Conservation (phyloP, 1,140 invertebrate species). For the Ceratina calcarata region DNA sequence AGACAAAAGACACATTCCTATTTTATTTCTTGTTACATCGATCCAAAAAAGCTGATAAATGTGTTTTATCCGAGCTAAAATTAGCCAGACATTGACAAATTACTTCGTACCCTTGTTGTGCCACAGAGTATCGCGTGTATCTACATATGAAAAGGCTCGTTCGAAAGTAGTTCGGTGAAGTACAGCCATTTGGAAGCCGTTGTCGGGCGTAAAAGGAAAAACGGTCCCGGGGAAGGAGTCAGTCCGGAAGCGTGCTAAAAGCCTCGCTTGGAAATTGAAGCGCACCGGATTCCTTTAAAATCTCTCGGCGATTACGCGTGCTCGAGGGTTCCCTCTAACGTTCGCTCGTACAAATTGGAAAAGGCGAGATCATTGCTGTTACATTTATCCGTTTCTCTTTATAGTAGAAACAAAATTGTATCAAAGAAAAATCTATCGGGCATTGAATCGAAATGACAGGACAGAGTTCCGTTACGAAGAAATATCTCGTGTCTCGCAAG, state of each 20-base stretch:
- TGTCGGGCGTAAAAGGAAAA: constrained; percentile 33
- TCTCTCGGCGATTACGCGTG: constrained; percentile 16
- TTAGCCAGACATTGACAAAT: constrained; percentile 24
- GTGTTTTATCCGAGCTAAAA: background rate
- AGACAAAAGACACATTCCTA: too few relatives aligned
- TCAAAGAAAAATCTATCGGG: too few relatives aligned
- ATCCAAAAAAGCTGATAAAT: background rate
- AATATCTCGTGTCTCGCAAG: background rate
- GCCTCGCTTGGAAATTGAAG: constrained; percentile 49
- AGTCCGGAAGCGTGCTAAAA: constrained; percentile 45
- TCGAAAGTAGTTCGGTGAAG: constrained; percentile 37
- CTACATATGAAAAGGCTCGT: constrained; percentile 10
- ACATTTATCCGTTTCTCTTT: background rate
- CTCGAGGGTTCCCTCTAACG: background rate
- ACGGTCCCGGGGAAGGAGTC: constrained; percentile 43
- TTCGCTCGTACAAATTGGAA: background rate
- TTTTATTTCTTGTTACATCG: too few relatives aligned
- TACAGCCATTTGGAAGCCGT: constrained; percentile 45
- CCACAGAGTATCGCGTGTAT: constrained; percentile 1
- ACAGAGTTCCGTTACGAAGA: too few relatives aligned
- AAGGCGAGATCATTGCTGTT: background rate
- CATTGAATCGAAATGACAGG: too few relatives aligned
- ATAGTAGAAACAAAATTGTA: too few relatives aligned
- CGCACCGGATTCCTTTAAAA: constrained; percentile 30
- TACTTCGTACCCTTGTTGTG: constrained; percentile 1